phyloP scores from a whole-genome alignment of 2,113 vertebrate species.

The Epinephelus lanceolatus region DNA sequence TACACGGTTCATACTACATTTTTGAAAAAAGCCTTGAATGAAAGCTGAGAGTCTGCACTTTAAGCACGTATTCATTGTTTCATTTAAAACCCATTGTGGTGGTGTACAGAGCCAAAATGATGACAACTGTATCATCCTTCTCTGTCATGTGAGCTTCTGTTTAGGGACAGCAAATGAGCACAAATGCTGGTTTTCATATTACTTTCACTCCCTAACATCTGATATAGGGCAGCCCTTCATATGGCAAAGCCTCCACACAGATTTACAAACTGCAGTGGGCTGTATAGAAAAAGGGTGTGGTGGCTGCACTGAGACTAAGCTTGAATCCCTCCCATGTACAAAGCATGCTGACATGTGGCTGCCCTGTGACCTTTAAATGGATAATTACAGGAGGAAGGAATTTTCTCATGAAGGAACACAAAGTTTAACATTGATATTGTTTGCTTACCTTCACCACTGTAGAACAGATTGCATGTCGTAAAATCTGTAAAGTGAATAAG shows the following conservation, averaged over 20 bases:
- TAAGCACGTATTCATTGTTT: too few species aligned
- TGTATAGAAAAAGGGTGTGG: neutral
- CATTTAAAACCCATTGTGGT: too few species aligned
- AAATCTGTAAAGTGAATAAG: neutral
- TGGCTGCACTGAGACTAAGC: neutral
- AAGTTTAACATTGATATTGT: neutral
- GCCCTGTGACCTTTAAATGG: neutral
- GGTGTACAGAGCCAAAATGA: too few species aligned
- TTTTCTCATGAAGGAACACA: neutral
- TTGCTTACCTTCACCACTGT: neutral
- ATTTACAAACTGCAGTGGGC: neutral
- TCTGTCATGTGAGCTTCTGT: neutral
- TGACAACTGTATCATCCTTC: too few species aligned
- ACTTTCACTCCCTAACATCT: neutral
- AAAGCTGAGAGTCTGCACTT: too few species aligned
- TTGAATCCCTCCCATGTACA: neutral
- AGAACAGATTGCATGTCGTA: neutral
- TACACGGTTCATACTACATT: too few species aligned
- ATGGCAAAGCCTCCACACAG: neutral
- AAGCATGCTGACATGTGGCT: neutral
- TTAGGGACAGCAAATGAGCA: neutral
- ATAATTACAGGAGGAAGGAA: neutral
- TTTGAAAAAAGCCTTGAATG: too few species aligned
- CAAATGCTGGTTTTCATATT: neutral
- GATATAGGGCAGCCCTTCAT: neutral